Conservation (phyloP, 2,888 invertebrate genomes). For the Luperina testacea region DNA sequence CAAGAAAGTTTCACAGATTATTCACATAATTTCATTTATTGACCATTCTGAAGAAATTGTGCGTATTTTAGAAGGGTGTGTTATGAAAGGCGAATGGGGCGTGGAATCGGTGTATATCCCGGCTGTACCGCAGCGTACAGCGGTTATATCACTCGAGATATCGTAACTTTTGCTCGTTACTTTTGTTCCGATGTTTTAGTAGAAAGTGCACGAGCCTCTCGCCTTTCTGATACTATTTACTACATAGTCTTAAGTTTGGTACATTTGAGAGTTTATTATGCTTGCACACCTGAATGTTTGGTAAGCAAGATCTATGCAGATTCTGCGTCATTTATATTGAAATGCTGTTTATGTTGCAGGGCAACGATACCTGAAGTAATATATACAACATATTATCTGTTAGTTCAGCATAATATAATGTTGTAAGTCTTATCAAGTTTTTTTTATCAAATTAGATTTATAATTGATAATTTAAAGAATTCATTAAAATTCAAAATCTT, state of each 20-base stretch:
- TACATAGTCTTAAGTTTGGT: conserved; percentile 65
- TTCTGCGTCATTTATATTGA: conserved; percentile 9
- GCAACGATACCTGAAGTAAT: background rate
- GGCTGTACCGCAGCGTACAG: conserved; percentile 70
- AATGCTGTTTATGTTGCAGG: background rate
- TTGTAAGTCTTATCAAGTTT: background rate
- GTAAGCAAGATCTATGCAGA: conserved; percentile 27
- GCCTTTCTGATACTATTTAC: conserved; percentile 85
- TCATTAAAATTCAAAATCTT: conserved; percentile 12
- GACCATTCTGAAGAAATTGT: conserved; percentile 32
- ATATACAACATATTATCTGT: background rate
- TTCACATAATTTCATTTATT: conserved; percentile 21
- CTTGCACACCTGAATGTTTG: conserved; percentile 40
- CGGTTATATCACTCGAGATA: conserved; percentile 86
- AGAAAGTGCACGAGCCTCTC: conserved; percentile 85
- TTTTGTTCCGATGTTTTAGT: conserved; percentile 81
- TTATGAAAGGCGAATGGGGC: conserved; percentile 79
- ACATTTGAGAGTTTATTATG: conserved; percentile 44
- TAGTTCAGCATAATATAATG: background rate
- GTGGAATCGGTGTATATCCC: conserved; percentile 75
- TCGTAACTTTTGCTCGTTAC: conserved; percentile 86
- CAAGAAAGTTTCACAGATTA: conserved; percentile 42
- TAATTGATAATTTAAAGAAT: background rate
- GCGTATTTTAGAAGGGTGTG: conserved; percentile 73
- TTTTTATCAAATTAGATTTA: background rate